Base-by-base conservation (phyloP, 92 coral and sea anemone genomes). In the Palythoa grandis region DNA sequence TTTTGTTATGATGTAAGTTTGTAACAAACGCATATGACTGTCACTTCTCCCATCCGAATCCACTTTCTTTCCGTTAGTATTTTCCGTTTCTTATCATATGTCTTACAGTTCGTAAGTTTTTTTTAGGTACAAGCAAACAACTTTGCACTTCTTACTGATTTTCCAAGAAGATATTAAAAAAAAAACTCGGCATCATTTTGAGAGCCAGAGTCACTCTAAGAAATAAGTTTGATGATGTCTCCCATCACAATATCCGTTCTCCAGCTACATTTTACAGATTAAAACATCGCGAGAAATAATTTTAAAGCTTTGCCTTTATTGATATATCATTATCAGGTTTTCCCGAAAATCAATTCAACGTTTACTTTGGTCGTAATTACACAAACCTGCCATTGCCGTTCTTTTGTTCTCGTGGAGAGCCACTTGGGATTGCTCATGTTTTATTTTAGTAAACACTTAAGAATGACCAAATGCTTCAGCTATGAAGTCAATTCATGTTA, bases 371-470 rank as follows among this genome's bases (percentile, higher is more conserved):
- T 65, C 3, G 12, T 20, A 15, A 67, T 25, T 69, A 13, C 15
- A 69, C 43, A 25, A 69, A 1, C 23, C 17, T 25, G 24, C 11
- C 65, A 76, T 25, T 1, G 7, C 25, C 53, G 67, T 1, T 29
- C 24, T 16, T 5, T 29, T 53, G 67, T 76, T 76, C 82, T 13
- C 57, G n/a, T 8, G n/a, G 66, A 29, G 47, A 76, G 1, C 23
- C 61, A 53, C 19, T 35, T 16, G 17, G 47, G 39, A 22, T 65
- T 65, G 12, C 29, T n/a, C 19, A 69, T 69, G 68, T 23, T 22
- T 50, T 66, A 80, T 80, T 80, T 80, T 67, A 24, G 85, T 80
- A 65, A 67, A 63, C 74, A 80, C 74, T 80, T 80, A 5, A 80
- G 19, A 67, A 66, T 80, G 85, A 80, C 54, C 70, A 17, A 66